These are phyloP conservation scores for Troilus luridus DNA, from an alignment of 2,888 invertebrate species.

Conservation along the genomic window DNA sequence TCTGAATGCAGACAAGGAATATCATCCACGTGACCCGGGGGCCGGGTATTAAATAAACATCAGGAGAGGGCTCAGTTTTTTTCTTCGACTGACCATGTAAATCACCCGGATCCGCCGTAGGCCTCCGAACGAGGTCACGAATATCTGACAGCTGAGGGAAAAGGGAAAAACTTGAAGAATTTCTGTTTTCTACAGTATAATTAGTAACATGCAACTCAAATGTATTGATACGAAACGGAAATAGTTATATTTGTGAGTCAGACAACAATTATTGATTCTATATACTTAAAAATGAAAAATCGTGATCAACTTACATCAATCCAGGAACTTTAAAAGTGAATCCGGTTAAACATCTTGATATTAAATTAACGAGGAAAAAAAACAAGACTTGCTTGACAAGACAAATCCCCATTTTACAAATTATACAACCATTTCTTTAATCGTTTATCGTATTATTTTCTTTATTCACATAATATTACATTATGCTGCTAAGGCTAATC, in stretches of 20 bases:
- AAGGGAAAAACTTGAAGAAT: constrained; percentile 15
- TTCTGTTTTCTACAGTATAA: background rate
- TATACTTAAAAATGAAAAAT: background rate
- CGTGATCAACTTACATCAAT: no score
- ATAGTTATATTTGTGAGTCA: background rate
- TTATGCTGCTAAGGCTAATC: no score
- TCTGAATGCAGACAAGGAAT: background rate
- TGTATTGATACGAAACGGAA: background rate
- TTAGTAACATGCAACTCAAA: background rate
- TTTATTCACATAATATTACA: no score
- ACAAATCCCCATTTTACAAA: no score
- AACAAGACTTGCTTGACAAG: no score
- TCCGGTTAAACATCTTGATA: no score
- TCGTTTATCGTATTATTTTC: no score
- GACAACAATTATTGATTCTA: background rate
- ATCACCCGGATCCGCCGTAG: constrained; percentile 23
- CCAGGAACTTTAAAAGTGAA: no score
- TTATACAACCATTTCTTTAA: no score
- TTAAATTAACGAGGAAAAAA: no score
- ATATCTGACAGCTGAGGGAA: background rate
- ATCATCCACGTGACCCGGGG: background rate
- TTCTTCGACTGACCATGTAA: constrained; percentile 32
- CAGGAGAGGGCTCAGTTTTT: constrained; percentile 29
- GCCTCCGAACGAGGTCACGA: background rate
- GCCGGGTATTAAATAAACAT: constrained; percentile 16